These are phyloP conservation scores for Meriones psammophilus DNA, from an alignment of 2,797 vertebrate genomes.

Conservation along the genomic window DNA sequence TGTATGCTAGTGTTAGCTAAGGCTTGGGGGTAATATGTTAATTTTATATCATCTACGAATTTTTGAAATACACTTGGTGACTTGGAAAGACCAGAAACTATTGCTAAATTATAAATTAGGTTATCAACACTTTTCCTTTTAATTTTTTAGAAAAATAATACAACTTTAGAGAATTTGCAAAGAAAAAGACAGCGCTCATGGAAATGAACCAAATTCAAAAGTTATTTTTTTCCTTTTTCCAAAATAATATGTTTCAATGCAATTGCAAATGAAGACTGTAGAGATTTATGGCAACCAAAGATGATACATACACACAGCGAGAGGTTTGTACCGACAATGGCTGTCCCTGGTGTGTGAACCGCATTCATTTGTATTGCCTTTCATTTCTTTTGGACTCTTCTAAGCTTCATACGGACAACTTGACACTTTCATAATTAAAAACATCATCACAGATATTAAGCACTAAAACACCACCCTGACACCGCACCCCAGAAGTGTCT, in stretches of 20 bases:
- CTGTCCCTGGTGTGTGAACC: neutral
- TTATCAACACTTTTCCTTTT: neutral
- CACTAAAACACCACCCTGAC: neutral
- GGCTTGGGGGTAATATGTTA: neutral
- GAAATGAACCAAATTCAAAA: neutral
- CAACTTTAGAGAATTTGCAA: neutral
- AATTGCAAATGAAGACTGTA: neutral
- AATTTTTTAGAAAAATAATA: neutral
- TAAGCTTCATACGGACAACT: slow-evolving; percentile 31
- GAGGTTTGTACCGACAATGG: neutral
- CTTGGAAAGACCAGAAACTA: slow-evolving; percentile 29
- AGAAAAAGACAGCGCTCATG: neutral
- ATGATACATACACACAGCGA: neutral
- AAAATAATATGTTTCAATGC: neutral
- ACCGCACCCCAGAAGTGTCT: slow-evolving; percentile 9
- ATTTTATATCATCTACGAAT: neutral
- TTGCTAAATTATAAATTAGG: slow-evolving; percentile 54
- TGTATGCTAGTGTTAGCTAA: neutral
- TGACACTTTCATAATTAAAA: neutral
- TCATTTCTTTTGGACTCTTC: slow-evolving; percentile 56
- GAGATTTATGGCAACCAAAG: neutral
- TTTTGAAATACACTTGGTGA: slow-evolving; percentile 40
- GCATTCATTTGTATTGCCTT: slow-evolving; percentile 27
- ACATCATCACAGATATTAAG: neutral
- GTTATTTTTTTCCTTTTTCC: slow-evolving; percentile 1